phyloP scores from a whole-genome alignment of 2,797 vertebrate species.

The Carduelis carduelis region DNA sequence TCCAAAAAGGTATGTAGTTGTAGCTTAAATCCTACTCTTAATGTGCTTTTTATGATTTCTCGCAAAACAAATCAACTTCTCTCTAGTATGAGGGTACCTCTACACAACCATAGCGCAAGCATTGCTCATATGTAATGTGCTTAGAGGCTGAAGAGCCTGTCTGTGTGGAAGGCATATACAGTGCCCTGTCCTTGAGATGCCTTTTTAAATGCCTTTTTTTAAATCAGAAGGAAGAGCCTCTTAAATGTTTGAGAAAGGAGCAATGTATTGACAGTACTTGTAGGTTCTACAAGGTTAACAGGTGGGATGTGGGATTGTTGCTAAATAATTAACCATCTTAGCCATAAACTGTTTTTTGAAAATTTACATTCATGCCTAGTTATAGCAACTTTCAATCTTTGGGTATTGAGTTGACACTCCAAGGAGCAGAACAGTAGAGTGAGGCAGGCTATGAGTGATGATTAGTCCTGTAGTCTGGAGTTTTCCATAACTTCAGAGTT shows the following conservation, averaged over 20 bases:
- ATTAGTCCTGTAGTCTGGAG: neutral
- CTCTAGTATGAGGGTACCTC: neutral
- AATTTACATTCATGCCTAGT: neutral
- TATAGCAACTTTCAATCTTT: neutral
- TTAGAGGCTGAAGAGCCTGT: neutral
- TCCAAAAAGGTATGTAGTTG: slow-evolving; percentile 87
- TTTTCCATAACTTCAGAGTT: neutral
- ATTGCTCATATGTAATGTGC: fast-evolving
- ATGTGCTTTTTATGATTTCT: neutral
- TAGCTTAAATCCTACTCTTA: neutral
- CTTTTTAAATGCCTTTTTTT: neutral
- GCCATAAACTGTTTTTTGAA: neutral
- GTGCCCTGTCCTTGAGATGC: neutral
- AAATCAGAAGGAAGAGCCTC: neutral
- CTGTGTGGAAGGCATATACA: neutral
- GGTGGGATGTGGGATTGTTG: neutral
- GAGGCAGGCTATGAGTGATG: neutral
- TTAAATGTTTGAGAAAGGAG: neutral
- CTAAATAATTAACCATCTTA: neutral
- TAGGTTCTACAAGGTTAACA: neutral
- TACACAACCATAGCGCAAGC: neutral
- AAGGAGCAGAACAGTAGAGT: neutral
- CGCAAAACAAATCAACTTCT: neutral
- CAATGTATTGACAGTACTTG: neutral
- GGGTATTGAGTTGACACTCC: neutral